These are phyloP conservation scores for Subanguina moxae DNA, from an alignment of 1,140 invertebrate species.

Conservation along the genomic window DNA sequence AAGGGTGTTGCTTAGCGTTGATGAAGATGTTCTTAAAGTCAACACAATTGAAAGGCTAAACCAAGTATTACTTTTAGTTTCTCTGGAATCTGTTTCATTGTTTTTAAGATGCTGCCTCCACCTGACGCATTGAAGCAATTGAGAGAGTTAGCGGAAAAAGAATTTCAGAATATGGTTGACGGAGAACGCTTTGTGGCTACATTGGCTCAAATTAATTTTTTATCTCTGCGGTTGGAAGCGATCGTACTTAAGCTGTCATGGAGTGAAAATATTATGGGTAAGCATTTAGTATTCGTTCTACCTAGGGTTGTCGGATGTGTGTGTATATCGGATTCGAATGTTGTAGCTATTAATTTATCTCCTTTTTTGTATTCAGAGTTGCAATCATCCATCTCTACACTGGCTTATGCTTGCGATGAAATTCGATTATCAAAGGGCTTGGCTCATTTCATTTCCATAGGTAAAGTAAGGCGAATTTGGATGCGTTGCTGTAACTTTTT, in stretches of 20 bases:
- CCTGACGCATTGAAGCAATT: slow-evolving; percentile 28
- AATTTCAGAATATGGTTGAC: slow-evolving; percentile 30
- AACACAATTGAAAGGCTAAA: slow-evolving; percentile 23
- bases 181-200: slow-evolving; percentile 41
- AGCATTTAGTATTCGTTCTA: no score
- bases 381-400: slow-evolving; percentile 31
- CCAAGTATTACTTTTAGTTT: no score
- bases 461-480: background rate
- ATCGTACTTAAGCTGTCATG: slow-evolving; percentile 35
- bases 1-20: slow-evolving; percentile 30
- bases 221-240: slow-evolving; percentile 36
- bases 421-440: slow-evolving; percentile 29
- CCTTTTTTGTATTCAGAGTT: no score
- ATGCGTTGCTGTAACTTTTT: no score
- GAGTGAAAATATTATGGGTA: slow-evolving; percentile 14
- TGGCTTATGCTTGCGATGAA: slow-evolving; percentile 40
- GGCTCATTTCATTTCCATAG: slow-evolving; percentile 17
- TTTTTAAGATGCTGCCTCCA: slow-evolving; percentile 16
- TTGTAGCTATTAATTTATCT: no score
- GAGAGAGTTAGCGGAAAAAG: slow-evolving; percentile 10
- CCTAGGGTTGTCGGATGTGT: no score
- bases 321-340: no score
- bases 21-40: slow-evolving; percentile 27
- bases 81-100: no score
- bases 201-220: slow-evolving; percentile 30